Percentiles rank a stretch among this genome's conserved stretches.
Evolutionary conservation across 2,797 vertebrate genomes (phyloP).

Genomic region (Miichthys miiuy): DNA sequence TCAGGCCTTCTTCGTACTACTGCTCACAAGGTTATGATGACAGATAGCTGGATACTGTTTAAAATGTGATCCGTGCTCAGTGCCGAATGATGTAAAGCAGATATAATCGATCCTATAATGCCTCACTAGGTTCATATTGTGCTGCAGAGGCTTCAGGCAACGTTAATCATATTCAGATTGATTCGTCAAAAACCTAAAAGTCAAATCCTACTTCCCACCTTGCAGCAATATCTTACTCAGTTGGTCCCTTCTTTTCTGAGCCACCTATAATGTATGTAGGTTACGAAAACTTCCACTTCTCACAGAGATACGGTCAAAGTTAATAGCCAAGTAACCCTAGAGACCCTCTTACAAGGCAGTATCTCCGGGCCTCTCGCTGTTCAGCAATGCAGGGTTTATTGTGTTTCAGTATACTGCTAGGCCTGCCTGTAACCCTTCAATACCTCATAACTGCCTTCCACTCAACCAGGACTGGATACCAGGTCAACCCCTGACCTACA

Average conservation of each 20-base stretch:
- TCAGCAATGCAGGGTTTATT: conserved; percentile 57
- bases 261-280: not conserved
- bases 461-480: conserved; percentile 47
- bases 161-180: not conserved
- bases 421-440: conserved; percentile 34
- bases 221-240: not conserved
- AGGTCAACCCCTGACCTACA: conserved; percentile 36
- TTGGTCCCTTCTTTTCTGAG: not conserved
- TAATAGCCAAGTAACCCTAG: not conserved
- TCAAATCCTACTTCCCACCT: not conserved
- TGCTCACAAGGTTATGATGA: too few species aligned
- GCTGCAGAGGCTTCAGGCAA: not conserved
- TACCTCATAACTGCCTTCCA: conserved; percentile 55
- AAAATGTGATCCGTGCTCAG: too few species aligned
- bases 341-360: conserved; percentile 5
- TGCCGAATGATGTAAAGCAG: too few species aligned
- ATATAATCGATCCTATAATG: too few species aligned
- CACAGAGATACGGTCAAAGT: not conserved
- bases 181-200: not conserved
- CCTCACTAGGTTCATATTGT: not conserved
- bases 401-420: conserved; percentile 43
- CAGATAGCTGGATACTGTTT: too few species aligned
- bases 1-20: too few species aligned
- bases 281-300: not conserved
- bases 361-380: conserved; percentile 42